Conservation (phyloP, 2,888 invertebrate species). For the Glyphotaelius pellucidus region DNA sequence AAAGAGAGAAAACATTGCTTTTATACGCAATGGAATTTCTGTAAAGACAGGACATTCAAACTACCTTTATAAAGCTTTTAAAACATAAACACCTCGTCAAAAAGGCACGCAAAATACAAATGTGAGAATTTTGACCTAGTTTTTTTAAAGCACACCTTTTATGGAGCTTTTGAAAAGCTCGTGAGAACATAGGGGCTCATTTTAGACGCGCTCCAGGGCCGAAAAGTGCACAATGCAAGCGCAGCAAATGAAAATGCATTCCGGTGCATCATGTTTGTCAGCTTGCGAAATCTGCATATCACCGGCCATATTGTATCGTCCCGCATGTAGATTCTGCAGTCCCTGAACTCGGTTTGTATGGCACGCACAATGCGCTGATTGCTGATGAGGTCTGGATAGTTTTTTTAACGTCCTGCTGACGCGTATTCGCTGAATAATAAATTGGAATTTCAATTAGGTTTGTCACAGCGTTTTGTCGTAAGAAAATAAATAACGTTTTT, state of each 20-base stretch:
- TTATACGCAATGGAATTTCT: constrained; percentile 10
- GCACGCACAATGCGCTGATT: background rate
- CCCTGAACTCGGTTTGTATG: background rate
- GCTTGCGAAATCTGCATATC: constrained; percentile 22
- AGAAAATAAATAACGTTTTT: background rate
- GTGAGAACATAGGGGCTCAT: constrained; percentile 27
- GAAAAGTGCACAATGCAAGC: constrained; percentile 36
- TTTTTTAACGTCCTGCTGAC: background rate
- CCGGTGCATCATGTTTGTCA: background rate
- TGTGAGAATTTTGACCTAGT: background rate
- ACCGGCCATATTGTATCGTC: background rate
- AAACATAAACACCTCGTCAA: background rate
- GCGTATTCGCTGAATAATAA: background rate
- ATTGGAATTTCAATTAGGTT: background rate
- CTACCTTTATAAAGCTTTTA: background rate
- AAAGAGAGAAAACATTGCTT: constrained; percentile 26
- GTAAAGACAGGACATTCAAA: background rate
- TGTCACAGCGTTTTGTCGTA: background rate
- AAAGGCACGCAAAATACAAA: background rate
- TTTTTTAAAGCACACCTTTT: background rate
- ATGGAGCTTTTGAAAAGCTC: background rate
- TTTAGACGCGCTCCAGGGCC: constrained; percentile 34
- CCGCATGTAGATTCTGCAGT: background rate
- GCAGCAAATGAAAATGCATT: constrained; percentile 35
- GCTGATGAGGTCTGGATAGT: background rate